Evolutionary conservation across 2,797 vertebrate species (phyloP), one percentile per base, ranked within the genome.

Genomic region (Xiphorhynchus erythropygius): DNA sequence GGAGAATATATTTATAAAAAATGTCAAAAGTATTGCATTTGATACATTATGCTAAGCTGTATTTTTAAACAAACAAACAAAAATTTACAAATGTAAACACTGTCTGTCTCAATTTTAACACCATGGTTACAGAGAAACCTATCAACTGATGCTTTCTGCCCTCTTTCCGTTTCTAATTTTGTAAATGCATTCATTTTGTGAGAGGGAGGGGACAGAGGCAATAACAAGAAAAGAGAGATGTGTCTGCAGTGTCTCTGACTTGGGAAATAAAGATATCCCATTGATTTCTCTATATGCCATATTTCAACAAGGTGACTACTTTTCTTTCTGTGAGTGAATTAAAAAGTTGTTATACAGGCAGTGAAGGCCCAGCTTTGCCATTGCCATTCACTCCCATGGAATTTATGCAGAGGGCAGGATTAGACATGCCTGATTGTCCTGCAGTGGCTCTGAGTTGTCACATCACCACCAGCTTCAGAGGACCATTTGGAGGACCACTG

Each of bases 331-430:
- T 19, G 27, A 28, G 22, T 50, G 69, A 41, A 37, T 62, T 82
- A 1, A 41, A 41, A 56, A 41, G 28, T 19, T 89, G 7, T 55
- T 64, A 5, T 5, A 46, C 10, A 53, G 30, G 32, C 37, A 60
- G 28, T 6, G 28, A 44, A 70, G 68, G 39, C 75, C 39, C 50
- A 62, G 46, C 55, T 19, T 87, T 32, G 46, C 42, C 0, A 0
- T 35, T 9, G 5, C 33, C 37, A 9, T 39, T 57, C 2, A 2
- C 14, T 82, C 44, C 15, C 1, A 1, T 23, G 13, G 46, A 23
- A 7, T 69, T 62, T 42, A 4, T 46, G 33, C n/a, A 70, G 49
- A n/a, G 32, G 32, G 42, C 21, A 71, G 52, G 7, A 59, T 89
- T 59, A 64, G 59, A 87, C 0, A 1, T 28, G 46, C 27, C 27